Evolutionary conservation across 2,888 invertebrate species (phyloP).

Genomic region (Schizotus pectinicornis): DNA sequence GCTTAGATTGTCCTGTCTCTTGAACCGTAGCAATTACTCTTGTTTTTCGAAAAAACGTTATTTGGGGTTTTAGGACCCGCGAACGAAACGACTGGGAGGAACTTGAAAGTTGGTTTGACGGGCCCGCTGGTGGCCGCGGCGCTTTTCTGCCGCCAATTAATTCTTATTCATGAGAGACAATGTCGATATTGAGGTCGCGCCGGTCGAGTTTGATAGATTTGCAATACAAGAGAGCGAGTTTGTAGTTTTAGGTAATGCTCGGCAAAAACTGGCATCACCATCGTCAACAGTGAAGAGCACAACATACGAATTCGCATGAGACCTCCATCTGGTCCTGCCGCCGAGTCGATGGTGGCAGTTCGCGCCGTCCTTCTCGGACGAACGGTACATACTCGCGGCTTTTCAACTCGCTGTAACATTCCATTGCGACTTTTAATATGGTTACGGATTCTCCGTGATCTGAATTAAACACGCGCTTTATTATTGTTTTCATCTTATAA

Average conservation of each 20-base stretch:
- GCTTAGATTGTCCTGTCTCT: no score
- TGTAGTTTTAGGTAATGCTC: slow-evolving; percentile 54
- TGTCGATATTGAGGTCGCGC: slow-evolving; percentile 53
- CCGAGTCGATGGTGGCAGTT: slow-evolving; percentile 9
- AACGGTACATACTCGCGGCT: slow-evolving; percentile 40
- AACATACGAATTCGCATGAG: slow-evolving; percentile 48
- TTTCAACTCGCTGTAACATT: slow-evolving; percentile 47
- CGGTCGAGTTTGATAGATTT: slow-evolving; percentile 42
- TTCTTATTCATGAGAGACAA: slow-evolving; percentile 52
- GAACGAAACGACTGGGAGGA: no score
- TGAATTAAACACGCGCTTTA: slow-evolving; percentile 29
- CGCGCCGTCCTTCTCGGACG: slow-evolving; percentile 33
- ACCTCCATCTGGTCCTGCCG: slow-evolving; percentile 42
- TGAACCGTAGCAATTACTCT: no score
- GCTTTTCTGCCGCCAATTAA: slow-evolving; percentile 40
- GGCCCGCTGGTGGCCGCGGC: no score
- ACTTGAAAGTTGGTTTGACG: no score
- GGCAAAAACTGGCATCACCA: slow-evolving; percentile 51
- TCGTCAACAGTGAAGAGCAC: slow-evolving; percentile 40
- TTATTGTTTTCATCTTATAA: slow-evolving; percentile 28
- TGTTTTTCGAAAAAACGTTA: no score
- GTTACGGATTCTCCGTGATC: slow-evolving; percentile 38
- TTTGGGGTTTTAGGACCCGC: no score
- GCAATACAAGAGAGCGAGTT: slow-evolving; percentile 45
- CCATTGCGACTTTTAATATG: slow-evolving; percentile 49